Conservation (phyloP, 2,113 vertebrate genomes). For the Misgurnus mizolepis region DNA sequence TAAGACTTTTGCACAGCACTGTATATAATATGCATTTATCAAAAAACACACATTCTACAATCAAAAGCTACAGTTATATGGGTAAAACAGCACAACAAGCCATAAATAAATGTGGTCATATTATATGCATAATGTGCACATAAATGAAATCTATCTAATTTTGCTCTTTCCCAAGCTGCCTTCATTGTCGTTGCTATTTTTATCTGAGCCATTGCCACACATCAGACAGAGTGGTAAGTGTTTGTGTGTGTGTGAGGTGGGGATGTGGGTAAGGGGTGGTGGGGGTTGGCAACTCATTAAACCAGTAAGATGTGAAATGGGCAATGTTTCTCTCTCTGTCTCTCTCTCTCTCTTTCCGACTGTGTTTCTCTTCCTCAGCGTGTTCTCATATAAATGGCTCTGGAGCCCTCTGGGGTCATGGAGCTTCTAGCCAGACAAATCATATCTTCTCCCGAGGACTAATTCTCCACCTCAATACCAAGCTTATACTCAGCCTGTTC, state of each 20-base stretch:
- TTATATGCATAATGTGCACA: slow-evolving; percentile 20
- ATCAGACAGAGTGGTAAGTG: slow-evolving; percentile 45
- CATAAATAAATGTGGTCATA: slow-evolving; percentile 44
- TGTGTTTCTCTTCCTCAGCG: slow-evolving; percentile 37
- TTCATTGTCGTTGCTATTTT: slow-evolving; percentile 48
- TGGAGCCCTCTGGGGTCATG: slow-evolving; percentile 54
- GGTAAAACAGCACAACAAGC: slow-evolving; percentile 30
- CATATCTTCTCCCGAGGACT: slow-evolving; percentile 38
- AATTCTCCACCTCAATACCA: slow-evolving; percentile 32
- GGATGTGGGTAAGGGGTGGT: slow-evolving; percentile 39
- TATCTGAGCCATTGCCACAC: slow-evolving; percentile 43
- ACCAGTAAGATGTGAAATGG: slow-evolving; percentile 52
- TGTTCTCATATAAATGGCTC: slow-evolving; percentile 54
- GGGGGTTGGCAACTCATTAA: slow-evolving; percentile 49
- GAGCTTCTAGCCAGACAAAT: slow-evolving; percentile 54
- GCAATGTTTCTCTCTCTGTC: slow-evolving; percentile 43
- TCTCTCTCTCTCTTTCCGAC: slow-evolving; percentile 20
- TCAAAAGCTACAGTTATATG: not conserved
- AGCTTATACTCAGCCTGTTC: not conserved
- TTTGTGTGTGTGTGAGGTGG: slow-evolving; percentile 20
- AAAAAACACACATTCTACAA: not conserved
- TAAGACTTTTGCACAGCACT: too few species aligned
- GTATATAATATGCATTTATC: not conserved
- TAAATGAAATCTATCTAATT: slow-evolving; percentile 40
- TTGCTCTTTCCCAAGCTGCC: slow-evolving; percentile 37